phyloP scores from a whole-genome alignment of 2,888 invertebrate genomes.

The Drymonia ruficornis region DNA sequence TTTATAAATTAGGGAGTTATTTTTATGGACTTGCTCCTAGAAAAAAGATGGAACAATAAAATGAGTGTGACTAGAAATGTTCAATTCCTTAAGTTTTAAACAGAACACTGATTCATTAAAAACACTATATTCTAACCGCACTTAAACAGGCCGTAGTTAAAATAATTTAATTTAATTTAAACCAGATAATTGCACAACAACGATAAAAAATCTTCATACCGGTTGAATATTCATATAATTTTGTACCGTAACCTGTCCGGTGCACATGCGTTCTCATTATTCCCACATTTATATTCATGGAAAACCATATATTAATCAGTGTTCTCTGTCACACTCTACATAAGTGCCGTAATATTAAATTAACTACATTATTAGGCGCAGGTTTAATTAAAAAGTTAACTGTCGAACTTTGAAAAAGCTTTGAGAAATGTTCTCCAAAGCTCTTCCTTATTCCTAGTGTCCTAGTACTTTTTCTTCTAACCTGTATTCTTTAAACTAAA shows the following conservation, averaged over 20 bases:
- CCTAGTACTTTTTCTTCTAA: not conserved
- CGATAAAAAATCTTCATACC: not conserved
- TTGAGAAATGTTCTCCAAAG: no score
- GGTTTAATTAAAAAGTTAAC: not conserved
- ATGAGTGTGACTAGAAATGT: no score
- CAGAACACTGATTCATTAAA: no score
- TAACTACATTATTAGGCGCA: not conserved
- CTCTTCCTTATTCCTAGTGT: not conserved
- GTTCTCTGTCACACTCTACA: constrained; percentile 12
- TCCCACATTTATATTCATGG: constrained; percentile 44
- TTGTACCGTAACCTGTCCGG: constrained; percentile 17
- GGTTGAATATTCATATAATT: not conserved
- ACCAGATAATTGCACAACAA: not conserved
- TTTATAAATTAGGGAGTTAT: no score
- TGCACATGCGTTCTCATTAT: constrained; percentile 27
- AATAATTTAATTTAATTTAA: not conserved
- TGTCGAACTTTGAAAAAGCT: not conserved
- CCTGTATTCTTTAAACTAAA: not conserved
- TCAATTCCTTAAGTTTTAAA: no score
- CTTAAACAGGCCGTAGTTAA: no score
- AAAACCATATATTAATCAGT: constrained; percentile 29
- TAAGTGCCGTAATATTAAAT: not conserved
- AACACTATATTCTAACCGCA: no score
- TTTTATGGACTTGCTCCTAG: no score
- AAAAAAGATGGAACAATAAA: no score